Percentiles rank a stretch among this genome's conserved stretches.
Evolutionary conservation across 2,113 vertebrate species (phyloP).

Genomic region (Setophaga petechia): DNA sequence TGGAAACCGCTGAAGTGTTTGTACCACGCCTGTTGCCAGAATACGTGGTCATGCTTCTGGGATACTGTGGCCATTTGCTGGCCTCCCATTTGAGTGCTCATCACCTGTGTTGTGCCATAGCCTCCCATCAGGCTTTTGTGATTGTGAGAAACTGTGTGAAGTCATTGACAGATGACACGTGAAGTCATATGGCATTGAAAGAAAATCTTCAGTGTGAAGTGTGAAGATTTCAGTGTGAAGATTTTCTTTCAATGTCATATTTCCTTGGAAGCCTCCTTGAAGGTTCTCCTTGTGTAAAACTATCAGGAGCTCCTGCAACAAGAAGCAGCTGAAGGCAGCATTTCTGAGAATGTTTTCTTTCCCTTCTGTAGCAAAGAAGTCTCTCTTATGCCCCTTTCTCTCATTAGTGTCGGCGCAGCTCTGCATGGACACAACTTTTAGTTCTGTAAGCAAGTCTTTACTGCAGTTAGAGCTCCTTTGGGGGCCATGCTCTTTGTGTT

Average conservation of each 20-base stretch:
- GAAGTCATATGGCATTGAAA: no score
- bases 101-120: not conserved
- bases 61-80: not conserved
- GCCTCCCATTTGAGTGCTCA: not conserved
- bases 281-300: not conserved
- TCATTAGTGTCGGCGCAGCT: not conserved
- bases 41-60: not conserved
- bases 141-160: not conserved
- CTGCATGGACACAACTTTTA: not conserved
- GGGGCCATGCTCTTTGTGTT: not conserved
- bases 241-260: not conserved
- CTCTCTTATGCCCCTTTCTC: not conserved
- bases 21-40: not conserved
- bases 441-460: not conserved
- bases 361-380: not conserved
- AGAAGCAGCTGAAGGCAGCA: not conserved
- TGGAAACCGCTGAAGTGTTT: not conserved
- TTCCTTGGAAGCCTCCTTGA: not conserved
- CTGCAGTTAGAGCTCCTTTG: not conserved
- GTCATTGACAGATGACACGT: no score
- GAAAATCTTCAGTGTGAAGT: not conserved
- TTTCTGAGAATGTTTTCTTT: not conserved
- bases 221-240: not conserved
- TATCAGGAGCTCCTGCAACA: not conserved
- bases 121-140: rapidly evolving